phyloP scores from a whole-genome alignment of 2,113 vertebrate genomes.

The Amia ocellicauda region DNA sequence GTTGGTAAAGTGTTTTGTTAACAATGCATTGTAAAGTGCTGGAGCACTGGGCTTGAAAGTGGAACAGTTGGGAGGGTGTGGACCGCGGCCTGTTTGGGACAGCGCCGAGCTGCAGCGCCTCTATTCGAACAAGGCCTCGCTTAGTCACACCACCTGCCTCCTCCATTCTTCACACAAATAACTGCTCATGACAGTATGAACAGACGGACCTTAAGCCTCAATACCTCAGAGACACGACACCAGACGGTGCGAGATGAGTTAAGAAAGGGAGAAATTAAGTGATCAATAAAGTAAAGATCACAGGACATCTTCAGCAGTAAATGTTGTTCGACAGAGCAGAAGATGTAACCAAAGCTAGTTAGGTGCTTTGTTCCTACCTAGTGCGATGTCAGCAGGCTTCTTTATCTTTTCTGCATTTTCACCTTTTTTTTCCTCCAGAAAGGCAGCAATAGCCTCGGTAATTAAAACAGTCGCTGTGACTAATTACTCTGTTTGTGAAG shows the following conservation, averaged over 20 bases:
- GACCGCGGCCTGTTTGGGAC: conserved; percentile 79
- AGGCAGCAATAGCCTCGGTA: conserved; percentile 7
- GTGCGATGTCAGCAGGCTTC: conserved; percentile 4
- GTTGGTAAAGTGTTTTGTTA: conserved; percentile 99
- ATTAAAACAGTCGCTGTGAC: no score
- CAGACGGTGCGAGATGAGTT: conserved; percentile 75
- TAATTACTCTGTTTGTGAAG: no score
- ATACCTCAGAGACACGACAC: conserved; percentile 67
- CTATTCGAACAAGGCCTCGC: conserved; percentile 80
- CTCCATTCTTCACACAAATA: conserved; percentile 83
- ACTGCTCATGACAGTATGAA: conserved; percentile 77
- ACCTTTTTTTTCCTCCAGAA: conserved; percentile 12
- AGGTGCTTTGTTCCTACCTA: conserved; percentile 13
- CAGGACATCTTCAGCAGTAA: conserved; percentile 62
- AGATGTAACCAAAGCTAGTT: conserved; percentile 17
- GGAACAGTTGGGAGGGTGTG: conserved; percentile 98
- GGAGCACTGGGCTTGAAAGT: conserved; percentile 68
- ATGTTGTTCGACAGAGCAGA: conserved; percentile 62
- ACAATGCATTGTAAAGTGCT: conserved; percentile 84
- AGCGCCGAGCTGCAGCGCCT: conserved; percentile 74
- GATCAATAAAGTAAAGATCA: conserved; percentile 81
- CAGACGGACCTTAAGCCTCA: conserved; percentile 77
- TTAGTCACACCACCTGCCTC: conserved; percentile 99
- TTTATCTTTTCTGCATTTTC: conserved; percentile 18
- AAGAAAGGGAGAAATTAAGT: conserved; percentile 81